Evolutionary conservation across 2,888 invertebrate species (phyloP).

Genomic region (Choristoneura rosaceana): DNA sequence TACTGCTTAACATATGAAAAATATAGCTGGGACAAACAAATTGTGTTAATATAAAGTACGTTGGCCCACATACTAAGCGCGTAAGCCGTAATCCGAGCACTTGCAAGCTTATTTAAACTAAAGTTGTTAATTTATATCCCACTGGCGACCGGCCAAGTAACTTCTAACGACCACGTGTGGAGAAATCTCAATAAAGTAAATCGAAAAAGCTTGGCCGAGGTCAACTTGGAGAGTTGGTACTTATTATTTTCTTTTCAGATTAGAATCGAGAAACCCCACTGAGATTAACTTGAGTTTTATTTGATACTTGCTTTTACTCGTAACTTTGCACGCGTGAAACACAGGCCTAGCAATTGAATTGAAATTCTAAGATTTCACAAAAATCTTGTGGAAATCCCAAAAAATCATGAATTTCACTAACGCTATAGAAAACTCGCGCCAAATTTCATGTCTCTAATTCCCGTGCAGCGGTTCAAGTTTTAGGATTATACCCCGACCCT

Average conservation of each 20-base stretch:
- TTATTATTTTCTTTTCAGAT: slow-evolving; percentile 19
- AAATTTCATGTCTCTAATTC: too few relatives aligned
- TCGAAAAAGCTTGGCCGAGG: slow-evolving; percentile 5
- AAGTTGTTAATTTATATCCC: slow-evolving; percentile 37
- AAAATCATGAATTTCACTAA: too few relatives aligned
- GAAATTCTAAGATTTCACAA: too few relatives aligned
- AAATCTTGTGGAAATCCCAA: too few relatives aligned
- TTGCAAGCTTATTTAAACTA: slow-evolving; percentile 40
- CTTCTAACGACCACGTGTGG: slow-evolving; percentile 34
- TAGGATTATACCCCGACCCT: too few relatives aligned
- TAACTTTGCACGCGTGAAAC: too few relatives aligned
- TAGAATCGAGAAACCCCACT: slow-evolving; percentile 10
- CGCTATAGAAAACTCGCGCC: too few relatives aligned
- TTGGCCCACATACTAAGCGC: slow-evolving; percentile 14
- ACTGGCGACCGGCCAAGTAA: slow-evolving; percentile 36
- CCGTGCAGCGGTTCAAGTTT: too few relatives aligned
- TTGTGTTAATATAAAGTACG: slow-evolving; percentile 12
- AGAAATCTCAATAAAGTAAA: slow-evolving; percentile 24
- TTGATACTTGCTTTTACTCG: too few relatives aligned
- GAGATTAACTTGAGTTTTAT: background rate
- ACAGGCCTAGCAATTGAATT: too few relatives aligned
- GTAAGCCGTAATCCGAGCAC: slow-evolving; percentile 17
- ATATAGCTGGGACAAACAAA: slow-evolving; percentile 3
- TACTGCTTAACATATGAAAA: slow-evolving; percentile 8
- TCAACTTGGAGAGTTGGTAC: slow-evolving; percentile 12